phyloP scores from a whole-genome alignment of 2,797 vertebrate genomes.

The Nyctibius grandis region DNA sequence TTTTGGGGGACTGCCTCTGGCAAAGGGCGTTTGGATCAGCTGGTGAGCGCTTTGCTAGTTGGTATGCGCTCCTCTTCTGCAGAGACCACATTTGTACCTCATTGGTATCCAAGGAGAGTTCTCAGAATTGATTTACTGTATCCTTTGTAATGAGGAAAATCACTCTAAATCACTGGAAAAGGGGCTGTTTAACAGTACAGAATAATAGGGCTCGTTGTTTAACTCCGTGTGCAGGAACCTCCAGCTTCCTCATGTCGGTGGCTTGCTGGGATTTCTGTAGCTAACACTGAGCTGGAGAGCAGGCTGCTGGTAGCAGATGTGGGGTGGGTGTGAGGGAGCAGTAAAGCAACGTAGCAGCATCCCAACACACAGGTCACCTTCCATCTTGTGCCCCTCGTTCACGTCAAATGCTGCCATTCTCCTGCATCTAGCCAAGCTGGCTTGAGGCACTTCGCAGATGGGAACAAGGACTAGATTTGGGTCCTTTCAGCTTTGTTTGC shows the following conservation, averaged over 20 bases:
- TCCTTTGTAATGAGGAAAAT: neutral
- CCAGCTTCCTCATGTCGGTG: fast-evolving
- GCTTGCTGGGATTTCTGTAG: neutral
- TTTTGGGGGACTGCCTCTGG: neutral
- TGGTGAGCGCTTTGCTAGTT: neutral
- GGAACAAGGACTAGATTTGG: neutral
- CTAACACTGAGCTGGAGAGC: neutral
- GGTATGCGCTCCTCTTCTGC: neutral
- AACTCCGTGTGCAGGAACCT: neutral
- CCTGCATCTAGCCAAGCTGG: neutral
- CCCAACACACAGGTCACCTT: neutral
- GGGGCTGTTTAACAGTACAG: neutral
- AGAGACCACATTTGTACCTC: neutral
- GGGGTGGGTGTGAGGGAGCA: neutral
- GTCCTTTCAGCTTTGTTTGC: neutral
- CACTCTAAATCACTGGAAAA: neutral
- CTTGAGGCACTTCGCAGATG: neutral
- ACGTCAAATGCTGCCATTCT: fast-evolving
- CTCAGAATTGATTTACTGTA: neutral
- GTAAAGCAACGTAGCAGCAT: neutral
- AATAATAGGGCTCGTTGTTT: neutral
- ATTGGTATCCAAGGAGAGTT: neutral
- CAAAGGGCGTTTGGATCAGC: neutral
- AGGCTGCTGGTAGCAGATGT: neutral
- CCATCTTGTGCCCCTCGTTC: neutral